phyloP scores from a whole-genome alignment of 35 echinoderm and acorn worm species.

The Ophioderma brevispina region DNA sequence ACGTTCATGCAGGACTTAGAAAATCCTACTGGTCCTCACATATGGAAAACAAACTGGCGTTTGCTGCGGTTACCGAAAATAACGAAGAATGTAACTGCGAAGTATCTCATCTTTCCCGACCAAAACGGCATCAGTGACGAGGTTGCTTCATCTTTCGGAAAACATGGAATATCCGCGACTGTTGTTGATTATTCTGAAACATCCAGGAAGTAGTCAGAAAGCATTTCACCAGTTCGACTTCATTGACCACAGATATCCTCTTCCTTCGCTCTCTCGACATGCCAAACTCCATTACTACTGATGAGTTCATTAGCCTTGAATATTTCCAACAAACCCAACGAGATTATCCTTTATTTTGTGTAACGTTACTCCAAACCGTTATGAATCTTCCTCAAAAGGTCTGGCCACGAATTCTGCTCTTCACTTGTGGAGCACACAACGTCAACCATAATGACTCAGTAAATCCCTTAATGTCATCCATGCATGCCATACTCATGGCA shows the following conservation, averaged over 20 bases:
- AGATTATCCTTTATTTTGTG: neutral
- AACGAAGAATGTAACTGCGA: neutral
- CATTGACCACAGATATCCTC: neutral
- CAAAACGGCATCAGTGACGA: neutral
- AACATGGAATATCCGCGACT: too few relatives aligned
- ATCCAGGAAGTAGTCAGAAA: neutral
- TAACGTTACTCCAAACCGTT: neutral
- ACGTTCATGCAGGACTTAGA: neutral
- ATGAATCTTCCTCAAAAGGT: neutral
- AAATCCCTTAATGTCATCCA: constrained; percentile 43
- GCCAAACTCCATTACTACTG: too few relatives aligned
- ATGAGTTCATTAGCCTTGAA: neutral
- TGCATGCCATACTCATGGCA: constrained; percentile 32
- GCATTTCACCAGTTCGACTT: neutral
- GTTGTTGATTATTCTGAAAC: neutral
- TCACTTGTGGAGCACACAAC: neutral
- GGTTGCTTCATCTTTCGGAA: neutral
- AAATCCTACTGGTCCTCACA: neutral
- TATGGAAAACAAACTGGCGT: neutral
- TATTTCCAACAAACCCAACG: neutral
- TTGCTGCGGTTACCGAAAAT: neutral
- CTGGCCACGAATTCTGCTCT: neutral
- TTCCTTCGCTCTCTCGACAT: neutral
- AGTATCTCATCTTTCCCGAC: neutral
- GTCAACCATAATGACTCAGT: neutral